phyloP scores from a whole-genome alignment of 2,797 vertebrate species.

The Anas capensis region DNA sequence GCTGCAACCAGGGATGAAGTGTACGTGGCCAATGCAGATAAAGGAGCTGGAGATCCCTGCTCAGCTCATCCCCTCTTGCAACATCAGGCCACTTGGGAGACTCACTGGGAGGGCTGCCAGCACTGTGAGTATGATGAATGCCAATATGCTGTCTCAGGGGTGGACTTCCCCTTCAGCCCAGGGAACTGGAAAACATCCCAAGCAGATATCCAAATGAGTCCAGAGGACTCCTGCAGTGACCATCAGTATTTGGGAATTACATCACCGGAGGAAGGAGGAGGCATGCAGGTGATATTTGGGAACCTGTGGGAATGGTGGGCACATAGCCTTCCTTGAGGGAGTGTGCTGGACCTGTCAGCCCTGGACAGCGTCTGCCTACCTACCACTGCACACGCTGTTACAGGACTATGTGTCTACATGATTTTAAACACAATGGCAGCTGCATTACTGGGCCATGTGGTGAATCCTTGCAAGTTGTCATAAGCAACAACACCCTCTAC shows the following conservation, averaged over 20 bases:
- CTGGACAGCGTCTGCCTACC: not conserved
- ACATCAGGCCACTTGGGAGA: not conserved
- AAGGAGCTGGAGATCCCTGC: not conserved
- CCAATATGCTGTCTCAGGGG: not conserved
- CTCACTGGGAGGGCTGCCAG: not conserved
- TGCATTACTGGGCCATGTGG: not conserved
- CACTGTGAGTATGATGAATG: not conserved
- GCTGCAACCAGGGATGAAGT: not conserved
- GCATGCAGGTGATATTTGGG: not conserved
- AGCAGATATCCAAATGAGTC: not conserved
- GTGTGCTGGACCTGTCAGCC: not conserved
- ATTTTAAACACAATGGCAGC: not conserved
- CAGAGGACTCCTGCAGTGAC: not conserved
- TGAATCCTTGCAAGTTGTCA: not conserved
- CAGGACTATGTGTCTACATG: fast-evolving
- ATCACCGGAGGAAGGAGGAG: not conserved
- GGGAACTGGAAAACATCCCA: not conserved
- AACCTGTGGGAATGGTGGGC: not conserved
- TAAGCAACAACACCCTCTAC: not conserved
- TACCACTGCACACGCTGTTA: no score
- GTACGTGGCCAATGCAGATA: not conserved
- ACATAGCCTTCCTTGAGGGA: not conserved
- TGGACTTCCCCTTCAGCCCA: not conserved
- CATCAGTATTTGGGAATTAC: not conserved
- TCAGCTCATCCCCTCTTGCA: not conserved